Evolutionary conservation across 2,113 vertebrate genomes (phyloP), one percentile per base, ranked within the genome.

Genomic region (Hassar affinis): DNA sequence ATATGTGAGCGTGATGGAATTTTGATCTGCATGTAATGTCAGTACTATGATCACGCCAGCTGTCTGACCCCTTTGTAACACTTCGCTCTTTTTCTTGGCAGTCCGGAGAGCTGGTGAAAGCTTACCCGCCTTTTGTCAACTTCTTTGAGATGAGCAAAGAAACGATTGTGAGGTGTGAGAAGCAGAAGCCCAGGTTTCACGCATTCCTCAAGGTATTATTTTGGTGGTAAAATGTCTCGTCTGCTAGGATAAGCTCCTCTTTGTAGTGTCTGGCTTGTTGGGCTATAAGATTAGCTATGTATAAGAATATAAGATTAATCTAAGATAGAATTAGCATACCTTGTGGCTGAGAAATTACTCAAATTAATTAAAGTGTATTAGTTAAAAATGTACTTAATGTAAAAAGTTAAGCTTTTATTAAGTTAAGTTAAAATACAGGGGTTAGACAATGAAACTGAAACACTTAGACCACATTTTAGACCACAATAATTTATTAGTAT

Each of bases 71-170:
- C 14, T 42, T 56, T 72, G 33, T 87, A 45, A 85, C 47, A 4
- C 18, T 74, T 25, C 14, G n/a, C 9, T 12, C 86, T 88, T 49
- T 89, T 88, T 79, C 52, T 20, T 42, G 77, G 57, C 91, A 99
- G 98, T 98, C 98, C 59, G 95, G 95, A 91, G 97, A 99, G 88
- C 94, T 99, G 92, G 91, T 99, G 85, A 99, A 96, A 93, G 96
- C 95, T 17, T 99, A 99, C 64, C 98, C 97, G 42, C 97, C 98
- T 0, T 99, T 99, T 90, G 97, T 99, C 91, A 99, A 99, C 94
- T 99, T 99, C 86, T 99, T 99, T 87, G 98, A 99, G 95, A 98
- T 99, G 97, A 99, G 97, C 92, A 99, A 99, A 88, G 98, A 99
- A 90, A 98, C 95, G 0, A 97, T 99, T 90, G 95, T 96, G 84